These are phyloP conservation scores for Aleiodes alternator DNA, from an alignment of 2,888 invertebrate genomes.

Conservation along the genomic window DNA sequence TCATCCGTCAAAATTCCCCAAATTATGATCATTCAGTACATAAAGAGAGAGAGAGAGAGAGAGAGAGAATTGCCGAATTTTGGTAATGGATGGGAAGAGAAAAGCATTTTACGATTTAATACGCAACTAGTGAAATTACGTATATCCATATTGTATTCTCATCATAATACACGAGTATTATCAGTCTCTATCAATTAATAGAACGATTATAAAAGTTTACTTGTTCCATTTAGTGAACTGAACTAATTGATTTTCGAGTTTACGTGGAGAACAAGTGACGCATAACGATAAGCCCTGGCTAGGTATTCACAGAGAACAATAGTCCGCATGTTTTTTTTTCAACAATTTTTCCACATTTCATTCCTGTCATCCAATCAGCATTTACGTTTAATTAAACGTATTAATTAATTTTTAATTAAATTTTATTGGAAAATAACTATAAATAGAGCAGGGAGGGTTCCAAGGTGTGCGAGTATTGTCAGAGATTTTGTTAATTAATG, in stretches of 20 bases:
- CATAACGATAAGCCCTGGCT: slow-evolving; percentile 23
- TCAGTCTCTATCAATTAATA: slow-evolving; percentile 9
- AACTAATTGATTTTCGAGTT: slow-evolving; percentile 28
- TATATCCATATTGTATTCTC: slow-evolving; percentile 15
- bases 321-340: neutral
- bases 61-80: neutral
- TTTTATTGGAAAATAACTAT: neutral
- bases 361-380: neutral
- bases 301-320: neutral
- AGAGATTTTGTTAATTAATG: too few relatives aligned
- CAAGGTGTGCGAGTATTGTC: neutral
- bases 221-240: slow-evolving; percentile 1
- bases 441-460: too few relatives aligned
- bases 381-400: slow-evolving; percentile 16
- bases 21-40: slow-evolving; percentile 13
- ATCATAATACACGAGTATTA: slow-evolving; percentile 6
- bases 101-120: neutral
- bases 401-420: slow-evolving; percentile 19
- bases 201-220: slow-evolving; percentile 1
- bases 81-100: neutral
- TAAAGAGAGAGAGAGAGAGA: slow-evolving; percentile 15
- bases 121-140: slow-evolving; percentile 16
- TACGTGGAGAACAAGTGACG: slow-evolving; percentile 15
- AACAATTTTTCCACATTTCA: neutral
- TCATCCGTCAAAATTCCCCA: slow-evolving; percentile 1